These are phyloP conservation scores for Elanus axillaris DNA, from an alignment of 2,113 vertebrate species.

Conservation along the genomic window DNA sequence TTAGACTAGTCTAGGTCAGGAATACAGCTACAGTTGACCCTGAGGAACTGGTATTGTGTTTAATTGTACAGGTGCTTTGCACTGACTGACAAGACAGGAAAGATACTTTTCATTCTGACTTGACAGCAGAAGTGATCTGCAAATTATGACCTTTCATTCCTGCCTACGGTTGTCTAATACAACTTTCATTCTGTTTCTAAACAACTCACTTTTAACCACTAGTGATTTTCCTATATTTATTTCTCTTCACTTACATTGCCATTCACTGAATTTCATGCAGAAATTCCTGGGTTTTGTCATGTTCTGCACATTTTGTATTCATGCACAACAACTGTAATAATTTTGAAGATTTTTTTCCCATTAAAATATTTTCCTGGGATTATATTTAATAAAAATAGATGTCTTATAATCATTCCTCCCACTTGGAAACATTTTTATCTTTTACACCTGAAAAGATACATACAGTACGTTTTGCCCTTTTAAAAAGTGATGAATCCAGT, in stretches of 20 bases:
- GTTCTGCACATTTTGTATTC: neutral
- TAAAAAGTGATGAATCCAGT: neutral
- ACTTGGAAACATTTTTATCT: neutral
- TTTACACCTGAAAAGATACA: neutral
- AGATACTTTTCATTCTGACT: neutral
- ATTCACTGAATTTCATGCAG: neutral
- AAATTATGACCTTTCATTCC: neutral
- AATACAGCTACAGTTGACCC: neutral
- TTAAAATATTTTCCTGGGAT: neutral
- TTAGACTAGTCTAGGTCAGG: neutral
- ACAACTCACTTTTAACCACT: neutral
- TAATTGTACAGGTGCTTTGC: neutral
- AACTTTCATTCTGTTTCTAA: neutral
- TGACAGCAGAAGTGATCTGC: neutral
- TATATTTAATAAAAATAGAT: neutral
- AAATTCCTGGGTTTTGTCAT: neutral
- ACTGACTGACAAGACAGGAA: neutral
- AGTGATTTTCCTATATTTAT: neutral
- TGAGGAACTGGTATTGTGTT: neutral
- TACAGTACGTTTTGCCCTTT: neutral
- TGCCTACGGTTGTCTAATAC: neutral
- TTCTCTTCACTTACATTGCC: neutral
- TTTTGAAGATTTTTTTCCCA: neutral
- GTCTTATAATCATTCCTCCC: neutral
- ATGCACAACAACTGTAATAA: neutral